Conservation (phyloP, 2,888 invertebrate genomes). For the Parnassius glacialis region DNA sequence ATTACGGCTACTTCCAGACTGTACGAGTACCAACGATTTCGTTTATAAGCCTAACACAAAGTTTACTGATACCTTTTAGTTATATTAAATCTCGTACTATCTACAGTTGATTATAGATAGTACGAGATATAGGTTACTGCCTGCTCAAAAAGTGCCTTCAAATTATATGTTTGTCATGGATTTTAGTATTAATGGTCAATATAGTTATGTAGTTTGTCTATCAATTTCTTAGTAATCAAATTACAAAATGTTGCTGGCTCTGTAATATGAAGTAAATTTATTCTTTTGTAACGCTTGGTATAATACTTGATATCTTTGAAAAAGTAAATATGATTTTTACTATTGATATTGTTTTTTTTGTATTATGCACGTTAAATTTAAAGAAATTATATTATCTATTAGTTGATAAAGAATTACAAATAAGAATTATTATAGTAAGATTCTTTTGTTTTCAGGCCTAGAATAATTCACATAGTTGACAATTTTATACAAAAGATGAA, state of each 20-base stretch:
- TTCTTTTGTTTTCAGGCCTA: conserved; percentile 64
- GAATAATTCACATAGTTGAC: conserved; percentile 65
- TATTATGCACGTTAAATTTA: conserved; percentile 12
- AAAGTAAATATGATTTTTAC: conserved; percentile 1
- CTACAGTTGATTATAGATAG: no score
- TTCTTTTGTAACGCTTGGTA: conserved; percentile 21
- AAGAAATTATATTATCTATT: conserved; percentile 7
- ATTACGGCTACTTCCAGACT: no score
- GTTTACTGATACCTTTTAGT: no score
- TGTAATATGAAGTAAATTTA: background rate
- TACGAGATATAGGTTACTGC: no score
- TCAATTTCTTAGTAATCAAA: no score
- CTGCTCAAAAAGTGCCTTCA: conserved; percentile 22
- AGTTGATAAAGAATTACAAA: conserved; percentile 3
- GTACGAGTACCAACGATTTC: no score
- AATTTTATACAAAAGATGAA: conserved; percentile 65
- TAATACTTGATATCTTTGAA: background rate
- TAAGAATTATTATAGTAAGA: conserved; percentile 9
- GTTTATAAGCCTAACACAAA: no score
- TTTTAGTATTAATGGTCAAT: no score
- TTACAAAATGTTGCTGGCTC: background rate
- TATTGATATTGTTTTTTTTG: conserved; percentile 2
- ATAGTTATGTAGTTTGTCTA: no score
- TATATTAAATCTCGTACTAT: no score
- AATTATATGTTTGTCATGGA: conserved; percentile 1